These are phyloP conservation scores for Nomada ferruginata DNA, from an alignment of 2,888 invertebrate genomes.

Conservation along the genomic window DNA sequence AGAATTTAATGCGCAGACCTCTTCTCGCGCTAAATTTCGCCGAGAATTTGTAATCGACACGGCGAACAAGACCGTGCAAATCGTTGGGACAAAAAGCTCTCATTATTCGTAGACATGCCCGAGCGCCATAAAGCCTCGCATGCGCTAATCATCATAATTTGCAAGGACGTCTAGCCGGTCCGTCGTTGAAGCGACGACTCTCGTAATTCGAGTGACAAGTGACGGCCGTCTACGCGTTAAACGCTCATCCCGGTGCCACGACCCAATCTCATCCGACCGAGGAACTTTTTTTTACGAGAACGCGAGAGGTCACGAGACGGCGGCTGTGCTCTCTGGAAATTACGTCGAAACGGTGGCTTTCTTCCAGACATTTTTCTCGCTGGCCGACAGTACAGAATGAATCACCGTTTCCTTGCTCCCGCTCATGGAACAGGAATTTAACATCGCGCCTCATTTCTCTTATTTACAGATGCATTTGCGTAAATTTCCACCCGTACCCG, in stretches of 20 bases:
- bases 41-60: not conserved
- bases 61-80: not conserved
- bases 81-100: not conserved
- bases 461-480: slow-evolving; percentile 66
- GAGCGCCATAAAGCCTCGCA: slow-evolving; percentile 50
- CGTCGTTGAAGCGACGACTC: slow-evolving; percentile 46
- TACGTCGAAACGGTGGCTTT: slow-evolving; percentile 65
- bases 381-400: slow-evolving; percentile 61
- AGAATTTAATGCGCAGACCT: too few species aligned
- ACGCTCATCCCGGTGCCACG: slow-evolving; percentile 50
- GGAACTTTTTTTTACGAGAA: slow-evolving; percentile 52
- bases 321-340: slow-evolving; percentile 54
- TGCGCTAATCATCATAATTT: slow-evolving; percentile 65
- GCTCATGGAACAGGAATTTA: slow-evolving; percentile 59
- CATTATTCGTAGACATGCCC: slow-evolving; percentile 10
- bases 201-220: slow-evolving; percentile 60
- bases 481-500: slow-evolving; percentile 45
- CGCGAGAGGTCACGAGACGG: slow-evolving; percentile 61
- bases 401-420: slow-evolving; percentile 62
- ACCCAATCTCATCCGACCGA: slow-evolving; percentile 64
- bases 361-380: slow-evolving; percentile 65
- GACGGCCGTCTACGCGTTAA: slow-evolving; percentile 61
- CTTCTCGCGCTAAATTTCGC: not conserved
- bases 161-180: slow-evolving; percentile 58
- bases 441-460: slow-evolving; percentile 66